Percentiles rank a stretch among this genome's conserved stretches.
phyloP scores from a whole-genome alignment of 2,888 invertebrate species.

The Lycocerus yunnanus region DNA sequence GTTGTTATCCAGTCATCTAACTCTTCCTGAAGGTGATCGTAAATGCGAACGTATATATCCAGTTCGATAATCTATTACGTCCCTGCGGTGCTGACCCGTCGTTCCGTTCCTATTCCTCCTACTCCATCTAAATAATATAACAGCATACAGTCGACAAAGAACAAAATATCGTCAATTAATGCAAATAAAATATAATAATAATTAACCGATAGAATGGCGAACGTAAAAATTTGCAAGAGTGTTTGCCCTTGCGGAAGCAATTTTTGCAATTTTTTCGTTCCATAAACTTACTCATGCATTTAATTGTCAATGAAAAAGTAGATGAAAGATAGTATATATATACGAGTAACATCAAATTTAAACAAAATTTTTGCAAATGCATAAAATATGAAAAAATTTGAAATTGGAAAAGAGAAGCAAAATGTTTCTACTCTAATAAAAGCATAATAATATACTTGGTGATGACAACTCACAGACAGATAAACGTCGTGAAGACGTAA shows the following conservation, averaged over 20 bases:
- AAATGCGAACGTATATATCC: conserved; percentile 91
- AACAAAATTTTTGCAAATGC: neutral
- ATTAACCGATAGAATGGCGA: conserved; percentile 23
- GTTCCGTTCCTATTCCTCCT: conserved; percentile 68
- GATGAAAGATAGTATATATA: neutral
- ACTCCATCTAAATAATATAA: conserved; percentile 72
- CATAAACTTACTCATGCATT: neutral
- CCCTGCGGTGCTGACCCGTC: conserved; percentile 61
- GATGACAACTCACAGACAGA: conserved; percentile 33
- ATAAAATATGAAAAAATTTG: conserved; percentile 2
- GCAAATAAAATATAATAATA: conserved; percentile 10
- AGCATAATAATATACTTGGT: conserved; percentile 12
- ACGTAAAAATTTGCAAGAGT: neutral
- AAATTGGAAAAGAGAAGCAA: neutral
- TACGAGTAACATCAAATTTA: neutral
- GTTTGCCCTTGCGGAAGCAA: neutral
- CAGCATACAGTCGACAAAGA: conserved; percentile 6
- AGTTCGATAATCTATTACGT: conserved; percentile 79
- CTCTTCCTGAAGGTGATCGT: conserved; percentile 90
- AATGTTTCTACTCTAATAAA: conserved; percentile 10
- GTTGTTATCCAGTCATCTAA: conserved; percentile 73
- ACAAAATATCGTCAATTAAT: neutral
- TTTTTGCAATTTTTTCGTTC: neutral
- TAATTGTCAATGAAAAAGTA: neutral
- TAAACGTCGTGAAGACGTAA: conserved; percentile 48